These are phyloP conservation scores for Hirtodrosophila duncani DNA, from an alignment of 2,888 invertebrate genomes.

Conservation along the genomic window DNA sequence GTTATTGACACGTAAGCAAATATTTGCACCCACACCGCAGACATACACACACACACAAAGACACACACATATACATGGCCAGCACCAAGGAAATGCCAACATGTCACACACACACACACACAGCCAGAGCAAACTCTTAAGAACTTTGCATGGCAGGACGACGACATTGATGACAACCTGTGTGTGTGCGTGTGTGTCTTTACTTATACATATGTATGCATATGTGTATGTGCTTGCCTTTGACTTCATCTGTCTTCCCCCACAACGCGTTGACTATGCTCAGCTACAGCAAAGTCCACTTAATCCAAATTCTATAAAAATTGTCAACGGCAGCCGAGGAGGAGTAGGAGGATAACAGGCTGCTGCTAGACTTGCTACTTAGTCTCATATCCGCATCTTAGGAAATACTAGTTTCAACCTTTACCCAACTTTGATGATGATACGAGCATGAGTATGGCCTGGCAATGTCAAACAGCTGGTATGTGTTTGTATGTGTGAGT, in stretches of 20 bases:
- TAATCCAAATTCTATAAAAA: slow-evolving; percentile 72
- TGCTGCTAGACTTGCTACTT: slow-evolving; percentile 36
- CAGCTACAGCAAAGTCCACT: slow-evolving; percentile 64
- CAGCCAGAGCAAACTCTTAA: slow-evolving; percentile 50
- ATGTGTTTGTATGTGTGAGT: slow-evolving; percentile 10
- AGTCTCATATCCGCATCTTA: too few species aligned
- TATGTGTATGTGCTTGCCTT: too few species aligned
- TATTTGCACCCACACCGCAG: slow-evolving; percentile 50
- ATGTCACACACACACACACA: slow-evolving; percentile 49
- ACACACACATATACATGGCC: slow-evolving; percentile 10
- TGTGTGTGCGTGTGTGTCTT: too few species aligned
- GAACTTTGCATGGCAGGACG: slow-evolving; percentile 48
- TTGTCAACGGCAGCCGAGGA: slow-evolving; percentile 27
- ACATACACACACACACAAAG: slow-evolving; percentile 18
- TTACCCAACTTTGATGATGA: slow-evolving; percentile 49
- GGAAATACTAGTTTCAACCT: slow-evolving; percentile 58
- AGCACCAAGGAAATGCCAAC: slow-evolving; percentile 36
- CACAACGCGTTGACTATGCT: slow-evolving; percentile 32
- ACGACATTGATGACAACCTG: slow-evolving; percentile 10
- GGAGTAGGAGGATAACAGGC: background rate
- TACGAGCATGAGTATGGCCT: too few species aligned
- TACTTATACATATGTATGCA: too few species aligned
- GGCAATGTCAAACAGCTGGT: slow-evolving; percentile 60
- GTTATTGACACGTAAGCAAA: slow-evolving; percentile 72
- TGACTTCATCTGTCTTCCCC: too few species aligned